These are phyloP conservation scores for Agriopis marginaria DNA, from an alignment of 2,888 invertebrate species.

Conservation along the genomic window DNA sequence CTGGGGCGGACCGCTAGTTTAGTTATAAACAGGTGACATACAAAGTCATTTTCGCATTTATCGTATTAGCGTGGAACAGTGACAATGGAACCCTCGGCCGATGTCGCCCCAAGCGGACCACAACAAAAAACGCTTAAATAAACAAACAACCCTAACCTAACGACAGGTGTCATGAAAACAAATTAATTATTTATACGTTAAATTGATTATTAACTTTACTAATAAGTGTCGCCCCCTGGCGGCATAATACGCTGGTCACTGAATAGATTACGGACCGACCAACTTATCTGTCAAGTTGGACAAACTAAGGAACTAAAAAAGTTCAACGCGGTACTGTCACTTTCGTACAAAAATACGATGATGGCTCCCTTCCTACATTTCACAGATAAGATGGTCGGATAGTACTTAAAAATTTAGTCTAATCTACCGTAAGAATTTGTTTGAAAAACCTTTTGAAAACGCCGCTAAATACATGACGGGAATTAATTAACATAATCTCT, in stretches of 20 bases:
- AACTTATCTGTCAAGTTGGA: neutral
- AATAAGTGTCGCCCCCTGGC: conserved; percentile 36
- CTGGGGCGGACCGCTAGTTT: too few relatives aligned
- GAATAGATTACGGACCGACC: conserved; percentile 14
- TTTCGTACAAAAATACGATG: neutral
- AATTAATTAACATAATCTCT: conserved; percentile 26
- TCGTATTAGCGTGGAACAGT: neutral
- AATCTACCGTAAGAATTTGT: conserved; percentile 18
- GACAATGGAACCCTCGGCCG: too few relatives aligned
- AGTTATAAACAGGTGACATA: too few relatives aligned
- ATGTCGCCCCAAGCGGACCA: neutral
- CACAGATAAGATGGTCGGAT: too few relatives aligned
- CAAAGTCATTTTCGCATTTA: neutral
- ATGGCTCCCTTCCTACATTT: neutral
- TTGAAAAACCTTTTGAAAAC: conserved; percentile 20
- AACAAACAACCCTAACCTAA: conserved; percentile 14
- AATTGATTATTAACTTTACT: conserved; percentile 46
- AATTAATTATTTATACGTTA: conserved; percentile 44
- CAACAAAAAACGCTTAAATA: conserved; percentile 10
- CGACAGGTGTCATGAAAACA: conserved; percentile 44
- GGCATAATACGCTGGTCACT: conserved; percentile 22
- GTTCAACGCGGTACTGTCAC: neutral
- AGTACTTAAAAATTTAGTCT: neutral
- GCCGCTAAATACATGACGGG: conserved; percentile 9
- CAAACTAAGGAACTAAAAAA: neutral